Evolutionary conservation across 37 sponge, comb jelly and placozoan species (phyloP), one percentile per base, ranked within the genome.

Genomic region (Cliona cf. orientalis): DNA sequence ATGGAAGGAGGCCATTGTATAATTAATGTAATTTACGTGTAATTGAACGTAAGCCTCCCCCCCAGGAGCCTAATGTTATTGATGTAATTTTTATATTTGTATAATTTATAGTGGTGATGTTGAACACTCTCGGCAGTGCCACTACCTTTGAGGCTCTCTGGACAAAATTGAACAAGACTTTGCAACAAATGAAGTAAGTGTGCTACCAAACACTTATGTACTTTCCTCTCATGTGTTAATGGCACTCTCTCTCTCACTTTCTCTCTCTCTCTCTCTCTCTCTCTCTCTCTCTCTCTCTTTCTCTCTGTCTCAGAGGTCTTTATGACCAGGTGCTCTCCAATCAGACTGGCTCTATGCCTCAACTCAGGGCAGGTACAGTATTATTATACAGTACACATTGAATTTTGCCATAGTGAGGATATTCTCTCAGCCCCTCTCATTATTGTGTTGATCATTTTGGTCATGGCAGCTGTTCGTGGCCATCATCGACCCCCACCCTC

Each of bases 121-220:
- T 74, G 74, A 45, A 45, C 53, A 73, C 83, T 21, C 74, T 82
- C n/a, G 83, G 83, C n/a, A 28, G 36, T 46, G 44, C 37, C 44
- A 40, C 37, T 2, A 36, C 83, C 28, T 82, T 62, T 74, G 34
- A 33, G 2, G 74, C 73, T 9, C 64, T 82, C 7, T 82, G 83
- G 83, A 37, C 37, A 22, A 73, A 72, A 45, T 36, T 82, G 38
- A 43, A 73, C 14, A 62, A 43, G 12, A 82, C 83, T 32, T 53
- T 82, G 43, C 31, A 46, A 3, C 83, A 82, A 32, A 60, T 82
- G 53, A 72, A 49, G 83, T 82, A 29, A 61, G n/a, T 11, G 3
- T 35, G 6, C n/a, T 3, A 41, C 64, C 2, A 31, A 49, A 46
- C 25, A 33, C 46, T 2, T 46, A 35, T 69, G 69, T 69, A 42